A percentile compares a stretch with the other conserved stretches of the same genome.
Conservation (phyloP, 2,888 invertebrate genomes). For the Heliconius cydno region DNA sequence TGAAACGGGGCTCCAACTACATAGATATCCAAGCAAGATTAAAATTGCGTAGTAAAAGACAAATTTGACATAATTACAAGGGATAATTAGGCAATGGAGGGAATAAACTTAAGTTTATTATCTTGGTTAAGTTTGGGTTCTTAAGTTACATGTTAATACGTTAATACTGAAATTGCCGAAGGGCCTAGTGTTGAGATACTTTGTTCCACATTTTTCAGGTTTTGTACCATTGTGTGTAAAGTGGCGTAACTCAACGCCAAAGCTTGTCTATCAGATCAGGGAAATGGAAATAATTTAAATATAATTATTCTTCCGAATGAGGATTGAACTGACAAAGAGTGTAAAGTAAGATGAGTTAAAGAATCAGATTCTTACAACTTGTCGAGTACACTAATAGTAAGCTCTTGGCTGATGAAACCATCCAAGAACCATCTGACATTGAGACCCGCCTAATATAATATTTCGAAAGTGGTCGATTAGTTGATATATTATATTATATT, state of each 20-base stretch:
- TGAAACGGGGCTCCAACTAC: constrained; percentile 32
- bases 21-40: constrained; percentile 29
- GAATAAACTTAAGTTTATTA: constrained; percentile 31
- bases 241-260: neutral
- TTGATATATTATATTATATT: no score
- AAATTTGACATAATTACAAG: constrained; percentile 37
- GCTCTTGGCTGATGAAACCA: no score
- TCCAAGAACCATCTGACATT: no score
- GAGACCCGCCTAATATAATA: no score
- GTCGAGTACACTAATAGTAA: no score
- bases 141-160: neutral
- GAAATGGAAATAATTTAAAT: neutral
- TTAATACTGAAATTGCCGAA: neutral
- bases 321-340: neutral
- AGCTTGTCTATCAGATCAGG: neutral
- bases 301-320: neutral
- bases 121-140: constrained; percentile 6
- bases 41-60: constrained; percentile 32
- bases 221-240: neutral
- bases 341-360: no score
- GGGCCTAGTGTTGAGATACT: neutral
- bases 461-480: no score
- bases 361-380: no score
- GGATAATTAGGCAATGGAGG: constrained; percentile 31
- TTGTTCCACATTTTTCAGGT: neutral